These are phyloP conservation scores for Oreochromis mossambicus DNA, from an alignment of 2,797 vertebrate species.

Conservation along the genomic window DNA sequence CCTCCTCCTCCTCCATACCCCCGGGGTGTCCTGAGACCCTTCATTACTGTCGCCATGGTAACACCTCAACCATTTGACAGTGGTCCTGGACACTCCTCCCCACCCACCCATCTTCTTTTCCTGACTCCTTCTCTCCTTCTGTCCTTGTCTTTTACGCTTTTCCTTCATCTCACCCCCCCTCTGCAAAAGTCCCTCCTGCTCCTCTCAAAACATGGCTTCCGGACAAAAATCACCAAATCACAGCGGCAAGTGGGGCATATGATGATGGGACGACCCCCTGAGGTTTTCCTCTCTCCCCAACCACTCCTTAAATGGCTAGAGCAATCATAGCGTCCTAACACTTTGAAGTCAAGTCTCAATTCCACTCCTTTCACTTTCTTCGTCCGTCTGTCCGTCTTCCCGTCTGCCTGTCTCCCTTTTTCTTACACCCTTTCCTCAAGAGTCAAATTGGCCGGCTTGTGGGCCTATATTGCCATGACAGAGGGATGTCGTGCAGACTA, in stretches of 20 bases:
- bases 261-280: slow-evolving; percentile 77
- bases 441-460: slow-evolving; percentile 53
- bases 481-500: slow-evolving; percentile 47
- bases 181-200: slow-evolving; percentile 52
- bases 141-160: slow-evolving; percentile 43
- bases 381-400: slow-evolving; percentile 38
- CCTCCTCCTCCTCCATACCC: slow-evolving; percentile 57
- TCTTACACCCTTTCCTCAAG: slow-evolving; percentile 32
- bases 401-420: slow-evolving; percentile 20
- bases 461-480: slow-evolving; percentile 53
- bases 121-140: slow-evolving; percentile 35
- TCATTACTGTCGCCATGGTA: slow-evolving; percentile 83
- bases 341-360: slow-evolving; percentile 75
- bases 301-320: slow-evolving; percentile 70
- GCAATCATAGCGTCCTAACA: slow-evolving; percentile 72
- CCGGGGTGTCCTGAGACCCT: slow-evolving; percentile 78
- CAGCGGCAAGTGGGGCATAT: slow-evolving; percentile 71
- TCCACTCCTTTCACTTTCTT: slow-evolving; percentile 59
- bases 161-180: neutral
- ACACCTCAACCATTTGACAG: slow-evolving; percentile 78
- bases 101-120: slow-evolving; percentile 13
- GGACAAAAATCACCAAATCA: slow-evolving; percentile 78
- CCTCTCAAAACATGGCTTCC: slow-evolving; percentile 71
- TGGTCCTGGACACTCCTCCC: slow-evolving; percentile 46
- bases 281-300: slow-evolving; percentile 65